Evolutionary conservation across 2,888 invertebrate genomes (phyloP), one percentile per base, ranked within the genome.

Genomic region (Papilio gigon): DNA sequence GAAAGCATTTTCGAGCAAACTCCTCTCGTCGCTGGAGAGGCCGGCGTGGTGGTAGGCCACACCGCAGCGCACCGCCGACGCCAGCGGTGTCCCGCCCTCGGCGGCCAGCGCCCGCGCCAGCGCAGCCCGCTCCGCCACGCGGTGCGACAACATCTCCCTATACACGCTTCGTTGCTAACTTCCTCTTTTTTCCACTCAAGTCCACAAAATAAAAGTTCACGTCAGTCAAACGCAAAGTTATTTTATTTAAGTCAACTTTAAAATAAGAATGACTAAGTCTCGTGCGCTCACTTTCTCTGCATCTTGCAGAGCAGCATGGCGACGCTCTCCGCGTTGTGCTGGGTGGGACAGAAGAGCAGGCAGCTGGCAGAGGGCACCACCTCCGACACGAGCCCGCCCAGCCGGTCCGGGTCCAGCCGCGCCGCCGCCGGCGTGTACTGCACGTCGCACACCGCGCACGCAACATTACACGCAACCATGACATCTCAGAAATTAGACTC

Each of bases 31-130:
- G 8, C 93, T 93, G 3, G 97, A 97, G 56, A 99, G 93, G 0
- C 98, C 97, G 17, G 97, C 96, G 91, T 99, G 99, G 87, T 99
- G 99, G 90, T 96, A 98, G 11, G 97, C 98, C 27, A 99, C 93
- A 1, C 99, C 99, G 87, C 90, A 96, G 27, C 94, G 94, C 65
- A 97, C 93, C 1, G 95, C 95, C 66, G 93, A 92, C 42, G 90
- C 85, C 73, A 98, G 89, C 1, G 94, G 93, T 0, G 94, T 93
- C 78, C 95, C 93, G 12, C 96, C 95, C 82, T 97, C 97, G 25
- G 89, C 89, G 47, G 92, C 84, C 40, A 97, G 81, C 11, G 95
- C 94, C 61, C 89, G 84, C 72, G 75, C 74, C 17, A 90, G 73
- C 20, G 76, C 75, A 9, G 25, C 62, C 0, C 90, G 85, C 71